These are phyloP conservation scores for Drosophila nr. fundita DNA, from an alignment of 2,888 invertebrate genomes.

Conservation along the genomic window DNA sequence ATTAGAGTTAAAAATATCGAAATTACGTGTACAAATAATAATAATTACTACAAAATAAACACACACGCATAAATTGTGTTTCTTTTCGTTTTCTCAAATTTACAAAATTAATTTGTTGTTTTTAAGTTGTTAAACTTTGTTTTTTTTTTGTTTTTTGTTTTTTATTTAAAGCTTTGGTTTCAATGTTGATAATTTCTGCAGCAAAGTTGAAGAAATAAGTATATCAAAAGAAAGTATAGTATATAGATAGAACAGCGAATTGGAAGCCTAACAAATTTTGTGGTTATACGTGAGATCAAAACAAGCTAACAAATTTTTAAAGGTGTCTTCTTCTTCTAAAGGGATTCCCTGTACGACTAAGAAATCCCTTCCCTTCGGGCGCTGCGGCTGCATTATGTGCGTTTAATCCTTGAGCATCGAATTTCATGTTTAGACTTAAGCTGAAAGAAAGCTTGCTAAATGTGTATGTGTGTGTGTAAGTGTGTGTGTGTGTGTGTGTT, in stretches of 20 bases:
- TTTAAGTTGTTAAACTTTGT: constrained; percentile 21
- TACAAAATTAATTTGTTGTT: constrained; percentile 32
- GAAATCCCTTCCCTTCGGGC: neutral
- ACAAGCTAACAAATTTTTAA: constrained; percentile 59
- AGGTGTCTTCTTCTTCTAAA: constrained; percentile 9
- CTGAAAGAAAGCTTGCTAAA: constrained; percentile 16
- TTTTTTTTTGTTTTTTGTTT: constrained; percentile 27
- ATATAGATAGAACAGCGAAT: constrained; percentile 37
- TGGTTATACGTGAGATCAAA: constrained; percentile 72
- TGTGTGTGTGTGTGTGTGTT: constrained; percentile 24
- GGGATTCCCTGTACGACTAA: neutral
- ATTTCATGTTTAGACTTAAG: constrained; percentile 11
- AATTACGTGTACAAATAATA: constrained; percentile 25
- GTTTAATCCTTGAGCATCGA: constrained; percentile 55
- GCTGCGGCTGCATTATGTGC: constrained; percentile 34
- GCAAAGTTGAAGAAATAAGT: constrained; percentile 56
- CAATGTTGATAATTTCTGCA: constrained; percentile 76
- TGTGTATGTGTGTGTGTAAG: constrained; percentile 24
- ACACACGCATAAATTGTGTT: constrained; percentile 59
- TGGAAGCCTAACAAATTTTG: constrained; percentile 65
- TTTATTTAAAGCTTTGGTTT: constrained; percentile 78
- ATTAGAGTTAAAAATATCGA: constrained; percentile 45
- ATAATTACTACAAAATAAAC: constrained; percentile 31
- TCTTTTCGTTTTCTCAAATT: constrained; percentile 12
- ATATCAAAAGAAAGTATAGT: constrained; percentile 21